Percentiles rank a stretch among this genome's conserved stretches.
Evolutionary conservation across 2,113 vertebrate species (phyloP).

Genomic region (Antechinus flavipes): DNA sequence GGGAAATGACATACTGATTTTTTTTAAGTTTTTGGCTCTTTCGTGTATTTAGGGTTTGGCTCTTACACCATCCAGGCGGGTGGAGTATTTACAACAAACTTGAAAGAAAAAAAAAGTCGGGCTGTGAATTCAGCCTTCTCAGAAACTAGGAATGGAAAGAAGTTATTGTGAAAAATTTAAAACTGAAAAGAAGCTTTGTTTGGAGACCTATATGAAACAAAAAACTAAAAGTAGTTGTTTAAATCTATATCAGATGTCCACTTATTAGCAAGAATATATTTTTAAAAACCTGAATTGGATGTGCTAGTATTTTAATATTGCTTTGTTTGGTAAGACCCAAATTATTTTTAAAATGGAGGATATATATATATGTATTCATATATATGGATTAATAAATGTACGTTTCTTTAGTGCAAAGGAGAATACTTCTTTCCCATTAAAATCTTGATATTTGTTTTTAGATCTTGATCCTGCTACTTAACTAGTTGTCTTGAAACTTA

Average conservation of each 20-base stretch:
- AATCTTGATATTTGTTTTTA: neutral
- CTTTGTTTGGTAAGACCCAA: neutral
- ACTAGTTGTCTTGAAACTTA: neutral
- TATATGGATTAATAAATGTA: neutral
- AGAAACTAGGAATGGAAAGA: constrained; percentile 47
- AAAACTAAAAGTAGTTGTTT: constrained; percentile 51
- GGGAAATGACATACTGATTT: constrained; percentile 17
- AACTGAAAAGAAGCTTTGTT: neutral
- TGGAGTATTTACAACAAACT: constrained; percentile 85
- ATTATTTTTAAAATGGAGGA: neutral
- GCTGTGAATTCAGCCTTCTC: constrained; percentile 73
- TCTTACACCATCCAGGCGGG: constrained; percentile 87
- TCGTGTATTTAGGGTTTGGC: constrained; percentile 68
- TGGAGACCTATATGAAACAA: constrained; percentile 38
- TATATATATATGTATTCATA: no score
- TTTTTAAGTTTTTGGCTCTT: constrained; percentile 36
- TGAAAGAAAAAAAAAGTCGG: constrained; percentile 81
- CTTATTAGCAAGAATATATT: neutral
- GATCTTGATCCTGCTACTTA: neutral
- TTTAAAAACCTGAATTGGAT: neutral
- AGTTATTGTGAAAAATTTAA: constrained; percentile 33
- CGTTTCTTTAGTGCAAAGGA: neutral
- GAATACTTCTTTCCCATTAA: neutral
- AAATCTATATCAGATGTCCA: neutral
- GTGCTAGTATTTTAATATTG: neutral